Conservation (phyloP, 2,113 vertebrate species). For the Gallinago media region DNA sequence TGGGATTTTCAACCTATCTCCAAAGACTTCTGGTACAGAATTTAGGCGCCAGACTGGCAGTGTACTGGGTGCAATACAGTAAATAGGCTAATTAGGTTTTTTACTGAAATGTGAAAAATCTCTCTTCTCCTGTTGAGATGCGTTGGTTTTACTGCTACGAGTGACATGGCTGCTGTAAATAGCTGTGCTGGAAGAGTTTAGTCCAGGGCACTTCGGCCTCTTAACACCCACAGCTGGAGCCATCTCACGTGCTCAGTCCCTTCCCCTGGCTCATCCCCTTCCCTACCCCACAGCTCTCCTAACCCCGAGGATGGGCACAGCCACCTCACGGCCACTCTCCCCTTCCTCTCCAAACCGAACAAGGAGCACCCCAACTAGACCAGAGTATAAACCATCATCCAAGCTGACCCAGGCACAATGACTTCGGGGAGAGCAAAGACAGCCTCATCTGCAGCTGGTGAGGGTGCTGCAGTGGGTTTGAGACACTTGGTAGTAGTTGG, state of each 20-base stretch:
- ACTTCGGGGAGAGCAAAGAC: background rate
- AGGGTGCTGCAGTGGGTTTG: background rate
- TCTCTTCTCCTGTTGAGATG: background rate
- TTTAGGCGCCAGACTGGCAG: background rate
- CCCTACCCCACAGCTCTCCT: background rate
- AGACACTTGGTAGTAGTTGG: background rate
- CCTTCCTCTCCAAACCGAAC: background rate
- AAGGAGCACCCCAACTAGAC: accelerated
- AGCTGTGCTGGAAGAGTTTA: background rate
- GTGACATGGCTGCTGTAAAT: background rate
- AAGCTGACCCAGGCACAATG: background rate
- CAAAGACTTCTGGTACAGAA: background rate
- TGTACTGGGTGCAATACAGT: background rate
- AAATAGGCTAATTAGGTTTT: background rate
- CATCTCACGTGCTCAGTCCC: background rate
- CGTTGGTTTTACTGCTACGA: background rate
- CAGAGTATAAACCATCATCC: background rate
- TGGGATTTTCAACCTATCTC: background rate
- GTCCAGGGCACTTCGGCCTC: background rate
- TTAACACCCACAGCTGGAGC: background rate
- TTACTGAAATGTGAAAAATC: background rate
- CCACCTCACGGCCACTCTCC: background rate
- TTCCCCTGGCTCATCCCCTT: background rate
- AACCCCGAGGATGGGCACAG: background rate
- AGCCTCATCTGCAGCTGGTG: background rate